Evolutionary conservation across 2,888 invertebrate genomes (phyloP).

Genomic region (Epistrophella euchroma): DNA sequence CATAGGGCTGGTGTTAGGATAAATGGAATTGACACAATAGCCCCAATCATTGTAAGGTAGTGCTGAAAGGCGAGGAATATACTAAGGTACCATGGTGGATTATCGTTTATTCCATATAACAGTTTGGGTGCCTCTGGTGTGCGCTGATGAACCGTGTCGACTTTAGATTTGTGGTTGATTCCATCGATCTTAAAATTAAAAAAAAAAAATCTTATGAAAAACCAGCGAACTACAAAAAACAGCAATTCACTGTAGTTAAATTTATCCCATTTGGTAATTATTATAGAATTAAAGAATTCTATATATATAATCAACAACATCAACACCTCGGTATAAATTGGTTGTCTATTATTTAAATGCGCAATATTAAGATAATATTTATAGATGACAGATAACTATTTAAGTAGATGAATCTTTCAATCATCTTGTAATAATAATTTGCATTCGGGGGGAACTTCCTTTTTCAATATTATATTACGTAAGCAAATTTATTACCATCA

Average conservation of each 20-base stretch:
- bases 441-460: neutral
- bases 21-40: conserved; percentile 92
- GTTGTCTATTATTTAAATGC: conserved; percentile 5
- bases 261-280: no score
- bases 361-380: neutral
- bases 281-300: neutral
- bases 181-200: conserved; percentile 52
- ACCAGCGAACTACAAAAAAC: neutral
- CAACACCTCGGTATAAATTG: neutral
- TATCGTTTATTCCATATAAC: conserved; percentile 90
- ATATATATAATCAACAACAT: neutral
- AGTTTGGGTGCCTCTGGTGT: conserved; percentile 78
- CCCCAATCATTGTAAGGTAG: conserved; percentile 93
- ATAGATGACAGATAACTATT: conserved; percentile 5
- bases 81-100: conserved; percentile 93
- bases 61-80: conserved; percentile 93
- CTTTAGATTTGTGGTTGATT: conserved; percentile 16
- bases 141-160: neutral
- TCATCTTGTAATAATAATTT: conserved; percentile 7
- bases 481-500: neutral
- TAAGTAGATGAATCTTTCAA: conserved; percentile 26
- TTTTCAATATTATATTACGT: neutral
- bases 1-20: conserved; percentile 92
- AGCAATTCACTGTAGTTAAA: neutral
- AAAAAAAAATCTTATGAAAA: neutral